phyloP scores from a whole-genome alignment of 2,113 vertebrate species.

The Ahaetulla prasina region DNA sequence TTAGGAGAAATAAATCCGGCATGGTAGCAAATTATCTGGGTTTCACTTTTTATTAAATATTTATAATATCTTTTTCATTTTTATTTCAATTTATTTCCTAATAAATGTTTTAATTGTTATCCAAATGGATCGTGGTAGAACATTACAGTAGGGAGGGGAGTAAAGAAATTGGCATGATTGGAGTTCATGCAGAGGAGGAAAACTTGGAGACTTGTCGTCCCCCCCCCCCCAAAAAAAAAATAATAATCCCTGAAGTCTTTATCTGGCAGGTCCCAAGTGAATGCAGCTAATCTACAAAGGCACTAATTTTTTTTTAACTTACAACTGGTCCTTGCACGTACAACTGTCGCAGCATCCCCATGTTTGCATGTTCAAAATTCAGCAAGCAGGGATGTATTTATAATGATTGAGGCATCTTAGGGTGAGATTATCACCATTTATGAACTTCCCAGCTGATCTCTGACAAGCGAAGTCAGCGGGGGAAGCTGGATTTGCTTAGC shows the following conservation, averaged over 20 bases:
- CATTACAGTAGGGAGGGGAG: too few relatives aligned
- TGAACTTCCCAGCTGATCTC: background rate
- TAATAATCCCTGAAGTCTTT: too few relatives aligned
- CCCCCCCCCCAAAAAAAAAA: too few relatives aligned
- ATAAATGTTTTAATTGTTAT: background rate
- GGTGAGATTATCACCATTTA: background rate
- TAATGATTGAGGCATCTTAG: background rate
- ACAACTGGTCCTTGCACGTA: background rate
- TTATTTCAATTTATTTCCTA: background rate
- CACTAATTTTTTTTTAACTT: too few relatives aligned
- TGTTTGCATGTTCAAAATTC: background rate
- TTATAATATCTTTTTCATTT: background rate
- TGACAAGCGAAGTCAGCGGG: background rate
- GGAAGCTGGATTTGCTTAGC: background rate
- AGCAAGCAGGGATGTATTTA: background rate
- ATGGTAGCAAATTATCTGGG: background rate
- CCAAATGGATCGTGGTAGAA: background rate
- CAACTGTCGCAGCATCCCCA: background rate
- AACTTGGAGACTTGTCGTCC: too few relatives aligned
- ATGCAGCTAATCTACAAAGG: too few relatives aligned
- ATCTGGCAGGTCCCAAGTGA: too few relatives aligned
- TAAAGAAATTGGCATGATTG: too few relatives aligned
- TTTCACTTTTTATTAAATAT: background rate
- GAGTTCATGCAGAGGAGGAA: too few relatives aligned
- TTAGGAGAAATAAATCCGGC: background rate